Evolutionary conservation across 2,113 vertebrate genomes (phyloP).

Genomic region (Mormyrus iriodes): DNA sequence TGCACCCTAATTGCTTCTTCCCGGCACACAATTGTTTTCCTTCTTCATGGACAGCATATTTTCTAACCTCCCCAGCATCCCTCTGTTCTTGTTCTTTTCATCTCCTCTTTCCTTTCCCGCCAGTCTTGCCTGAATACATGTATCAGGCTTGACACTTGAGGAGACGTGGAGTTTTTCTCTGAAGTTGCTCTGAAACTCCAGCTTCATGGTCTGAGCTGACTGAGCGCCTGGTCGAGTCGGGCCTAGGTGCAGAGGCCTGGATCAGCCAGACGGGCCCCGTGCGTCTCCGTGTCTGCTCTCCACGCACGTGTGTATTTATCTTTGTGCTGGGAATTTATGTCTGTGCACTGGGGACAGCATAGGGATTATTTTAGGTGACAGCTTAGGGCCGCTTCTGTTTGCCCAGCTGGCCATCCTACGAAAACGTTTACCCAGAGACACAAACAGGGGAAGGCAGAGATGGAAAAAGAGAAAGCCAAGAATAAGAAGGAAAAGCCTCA

Average conservation of each 20-base stretch:
- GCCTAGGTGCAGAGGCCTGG: background rate
- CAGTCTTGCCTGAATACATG: background rate
- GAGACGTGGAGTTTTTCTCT: background rate
- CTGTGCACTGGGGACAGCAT: background rate
- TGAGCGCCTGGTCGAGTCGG: background rate
- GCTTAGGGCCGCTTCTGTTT: conserved; percentile 8
- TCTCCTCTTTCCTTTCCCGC: background rate
- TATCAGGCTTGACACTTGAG: background rate
- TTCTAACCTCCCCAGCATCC: background rate
- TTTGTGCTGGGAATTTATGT: conserved; percentile 6
- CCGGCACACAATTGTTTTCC: background rate
- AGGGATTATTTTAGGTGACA: conserved; percentile 21
- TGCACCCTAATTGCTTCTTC: background rate
- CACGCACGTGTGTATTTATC: background rate
- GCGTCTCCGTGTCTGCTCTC: background rate
- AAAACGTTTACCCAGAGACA: conserved; percentile 19
- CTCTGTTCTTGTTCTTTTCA: background rate
- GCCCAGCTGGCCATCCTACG: background rate
- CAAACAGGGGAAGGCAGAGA: background rate
- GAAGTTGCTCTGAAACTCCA: background rate
- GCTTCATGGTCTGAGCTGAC: background rate
- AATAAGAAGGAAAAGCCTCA: conserved; percentile 8
- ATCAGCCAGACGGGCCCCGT: too few relatives aligned
- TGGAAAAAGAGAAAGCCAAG: conserved; percentile 15
- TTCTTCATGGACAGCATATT: background rate